Evolutionary conservation across 2,797 vertebrate species (phyloP).

Genomic region (Apogon hyalosoma): DNA sequence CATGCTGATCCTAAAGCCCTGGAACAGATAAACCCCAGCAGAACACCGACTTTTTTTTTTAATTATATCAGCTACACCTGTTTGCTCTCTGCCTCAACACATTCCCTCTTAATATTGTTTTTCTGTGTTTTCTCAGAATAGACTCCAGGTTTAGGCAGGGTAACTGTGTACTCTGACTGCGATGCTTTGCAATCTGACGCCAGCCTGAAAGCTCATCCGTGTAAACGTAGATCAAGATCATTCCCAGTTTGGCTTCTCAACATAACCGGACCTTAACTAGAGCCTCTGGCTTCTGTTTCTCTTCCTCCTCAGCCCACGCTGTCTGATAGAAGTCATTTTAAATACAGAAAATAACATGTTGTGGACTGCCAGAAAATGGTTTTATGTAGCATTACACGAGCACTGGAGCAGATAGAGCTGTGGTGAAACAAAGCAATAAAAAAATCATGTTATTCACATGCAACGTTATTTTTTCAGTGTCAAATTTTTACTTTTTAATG

Average conservation of each 20-base stretch:
- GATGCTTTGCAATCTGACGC: conserved; percentile 33
- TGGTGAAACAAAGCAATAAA: conserved; percentile 23
- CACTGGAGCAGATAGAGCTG: conserved; percentile 14
- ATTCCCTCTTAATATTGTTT: not conserved
- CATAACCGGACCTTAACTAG: conserved; percentile 1
- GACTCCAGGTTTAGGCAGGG: not conserved
- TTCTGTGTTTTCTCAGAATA: not conserved
- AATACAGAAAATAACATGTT: conserved; percentile 20
- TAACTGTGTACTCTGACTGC: conserved; percentile 1
- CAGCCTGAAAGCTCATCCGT: conserved; percentile 24
- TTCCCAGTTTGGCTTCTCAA: not conserved
- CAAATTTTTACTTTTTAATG: not conserved
- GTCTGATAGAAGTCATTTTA: conserved; percentile 16
- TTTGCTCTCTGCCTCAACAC: too few relatives aligned
- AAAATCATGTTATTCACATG: not conserved
- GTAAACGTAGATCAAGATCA: conserved; percentile 11
- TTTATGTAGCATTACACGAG: not conserved
- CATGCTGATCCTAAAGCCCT: too few relatives aligned
- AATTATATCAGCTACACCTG: not conserved
- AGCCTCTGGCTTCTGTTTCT: conserved; percentile 17
- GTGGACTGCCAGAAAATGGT: not conserved
- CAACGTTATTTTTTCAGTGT: not conserved
- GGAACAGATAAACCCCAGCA: not conserved
- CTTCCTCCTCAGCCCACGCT: conserved; percentile 5
- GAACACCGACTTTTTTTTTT: not conserved